Percentiles rank a stretch among this genome's conserved stretches.
These are phyloP conservation scores for Larimichthys polyactis DNA, from an alignment of 2,113 vertebrate species.

Conservation along the genomic window DNA sequence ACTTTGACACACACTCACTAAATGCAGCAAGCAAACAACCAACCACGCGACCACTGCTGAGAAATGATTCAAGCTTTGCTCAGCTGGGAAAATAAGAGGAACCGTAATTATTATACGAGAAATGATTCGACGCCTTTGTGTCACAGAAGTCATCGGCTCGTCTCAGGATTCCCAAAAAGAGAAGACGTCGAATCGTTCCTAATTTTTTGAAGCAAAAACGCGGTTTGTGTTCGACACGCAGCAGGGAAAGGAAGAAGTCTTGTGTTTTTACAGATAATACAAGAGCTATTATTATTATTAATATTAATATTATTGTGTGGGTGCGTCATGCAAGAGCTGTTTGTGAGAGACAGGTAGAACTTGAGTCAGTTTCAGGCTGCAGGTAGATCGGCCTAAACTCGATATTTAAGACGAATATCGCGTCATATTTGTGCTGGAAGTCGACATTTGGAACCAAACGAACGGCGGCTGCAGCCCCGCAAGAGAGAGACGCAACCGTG, in stretches of 20 bases:
- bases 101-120: neutral
- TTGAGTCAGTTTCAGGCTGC: neutral
- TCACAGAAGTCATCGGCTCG: neutral
- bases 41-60: neutral
- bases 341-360: neutral
- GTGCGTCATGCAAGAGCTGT: neutral
- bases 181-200: too few relatives aligned
- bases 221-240: neutral
- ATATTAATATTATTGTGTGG: too few relatives aligned
- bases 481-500: too few relatives aligned
- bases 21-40: too few relatives aligned
- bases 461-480: neutral
- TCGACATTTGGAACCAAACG: too few relatives aligned
- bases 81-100: slow-evolving; percentile 29
- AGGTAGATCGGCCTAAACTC: neutral
- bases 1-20: neutral
- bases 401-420: neutral
- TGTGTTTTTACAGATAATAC: neutral
- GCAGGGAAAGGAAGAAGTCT: neutral
- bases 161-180: neutral
- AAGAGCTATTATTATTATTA: too few relatives aligned
- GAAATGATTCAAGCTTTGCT: slow-evolving; percentile 1
- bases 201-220: neutral
- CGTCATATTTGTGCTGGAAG: neutral
- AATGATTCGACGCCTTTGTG: neutral